phyloP scores from a whole-genome alignment of 2,888 invertebrate genomes.

The Aelia acuminata region DNA sequence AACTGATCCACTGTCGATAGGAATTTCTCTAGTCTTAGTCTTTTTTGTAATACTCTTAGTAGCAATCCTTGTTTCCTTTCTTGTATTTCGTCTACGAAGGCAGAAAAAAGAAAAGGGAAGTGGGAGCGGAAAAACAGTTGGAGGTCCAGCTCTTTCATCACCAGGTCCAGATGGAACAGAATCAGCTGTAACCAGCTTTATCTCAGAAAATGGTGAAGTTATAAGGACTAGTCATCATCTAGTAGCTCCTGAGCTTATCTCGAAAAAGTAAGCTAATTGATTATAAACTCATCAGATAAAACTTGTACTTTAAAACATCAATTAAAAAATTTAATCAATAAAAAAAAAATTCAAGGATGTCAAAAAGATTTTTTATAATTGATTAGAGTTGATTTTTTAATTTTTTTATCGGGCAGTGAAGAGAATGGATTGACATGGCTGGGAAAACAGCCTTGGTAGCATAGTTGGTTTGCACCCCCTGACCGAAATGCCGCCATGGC shows the following conservation, averaged over 20 bases:
- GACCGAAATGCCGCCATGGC: no score
- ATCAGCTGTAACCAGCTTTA: slow-evolving; percentile 74
- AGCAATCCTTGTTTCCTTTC: slow-evolving; percentile 90
- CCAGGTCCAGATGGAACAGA: slow-evolving; percentile 77
- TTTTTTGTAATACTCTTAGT: slow-evolving; percentile 93
- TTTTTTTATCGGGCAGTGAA: no score
- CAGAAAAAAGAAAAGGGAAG: slow-evolving; percentile 87
- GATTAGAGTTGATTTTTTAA: no score
- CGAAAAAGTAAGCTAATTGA: slow-evolving; percentile 75
- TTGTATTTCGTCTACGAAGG: slow-evolving; percentile 90
- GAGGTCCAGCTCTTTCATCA: slow-evolving; percentile 71
- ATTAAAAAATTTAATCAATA: not conserved
- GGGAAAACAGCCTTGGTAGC: no score
- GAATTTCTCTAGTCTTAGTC: slow-evolving; percentile 92
- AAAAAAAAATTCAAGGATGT: no score
- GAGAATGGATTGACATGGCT: no score
- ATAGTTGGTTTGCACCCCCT: no score
- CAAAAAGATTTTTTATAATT: no score
- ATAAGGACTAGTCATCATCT: slow-evolving; percentile 84
- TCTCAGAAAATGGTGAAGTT: slow-evolving; percentile 81
- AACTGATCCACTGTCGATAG: slow-evolving; percentile 91
- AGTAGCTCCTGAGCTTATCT: slow-evolving; percentile 87
- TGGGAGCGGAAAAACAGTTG: slow-evolving; percentile 71
- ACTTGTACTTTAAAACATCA: not conserved
- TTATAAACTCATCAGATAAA: not conserved